Evolutionary conservation across 2,113 vertebrate genomes (phyloP), one percentile per base, ranked within the genome.

Genomic region (Sinocyclocheilus anophthalmus): DNA sequence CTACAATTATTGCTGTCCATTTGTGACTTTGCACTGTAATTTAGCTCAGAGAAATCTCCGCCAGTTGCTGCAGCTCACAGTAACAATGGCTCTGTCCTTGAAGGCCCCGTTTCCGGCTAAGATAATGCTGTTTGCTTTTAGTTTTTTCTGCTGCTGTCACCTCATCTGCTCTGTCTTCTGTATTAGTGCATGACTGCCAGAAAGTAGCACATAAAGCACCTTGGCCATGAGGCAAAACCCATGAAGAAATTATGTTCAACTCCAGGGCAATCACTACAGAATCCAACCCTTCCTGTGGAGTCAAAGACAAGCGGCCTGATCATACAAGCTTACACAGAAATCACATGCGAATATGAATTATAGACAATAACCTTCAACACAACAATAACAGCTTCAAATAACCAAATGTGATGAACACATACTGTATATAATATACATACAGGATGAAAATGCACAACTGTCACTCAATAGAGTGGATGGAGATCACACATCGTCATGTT

Each of bases 1-100:
- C 77, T 14, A 86, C 79, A 93, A 78, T 91, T 93, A 88, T 84
- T 86, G 84, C 65, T 88, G 90, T 83, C 86, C 75, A 91, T 90
- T 91, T 90, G 89, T 75, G 16, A 86, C 48, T 53, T 70, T 67
- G 89, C 89, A 85, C 87, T 90, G 65, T 86, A 87, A 91, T 92
- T 91, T 89, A 48, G 90, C 89, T 87, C 77, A 48, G 89, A 90
- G 89, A 91, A 87, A 88, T 81, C 50, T 90, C 89, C 89, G 87
- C 33, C 55, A 92, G 83, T 85, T 67, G 63, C 73, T 89, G 14
- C 67, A 42, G 92, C 78, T 75, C 79, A 70, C 76, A 81, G 76
- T 18, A 80, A 45, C 65, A 69, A 69, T 33, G 65, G 65, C 5
- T 69, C 65, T 69, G 65, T 37, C 65, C 65, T 26, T 37, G 65